Conservation (phyloP, 2,113 vertebrate genomes). For the Pseudorhombus dupliciocellatus region DNA sequence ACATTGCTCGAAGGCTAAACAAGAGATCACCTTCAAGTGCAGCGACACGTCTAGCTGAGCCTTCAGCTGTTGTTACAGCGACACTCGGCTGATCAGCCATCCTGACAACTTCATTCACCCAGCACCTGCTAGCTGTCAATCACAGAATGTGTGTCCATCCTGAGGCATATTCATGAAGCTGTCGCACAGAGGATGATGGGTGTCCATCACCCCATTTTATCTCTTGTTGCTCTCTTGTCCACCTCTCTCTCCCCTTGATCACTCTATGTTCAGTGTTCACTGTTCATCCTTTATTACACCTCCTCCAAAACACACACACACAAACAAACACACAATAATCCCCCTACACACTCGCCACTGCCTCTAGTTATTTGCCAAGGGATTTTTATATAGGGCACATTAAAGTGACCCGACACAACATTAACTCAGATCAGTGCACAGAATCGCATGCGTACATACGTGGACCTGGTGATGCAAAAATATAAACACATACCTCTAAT, state of each 20-base stretch:
- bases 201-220: constrained; percentile 77
- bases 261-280: constrained; percentile 43
- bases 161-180: constrained; percentile 83
- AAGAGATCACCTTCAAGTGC: constrained; percentile 82
- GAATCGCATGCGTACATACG: neutral
- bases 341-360: constrained; percentile 69
- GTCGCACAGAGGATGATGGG: constrained; percentile 81
- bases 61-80: constrained; percentile 74
- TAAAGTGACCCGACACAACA: neutral
- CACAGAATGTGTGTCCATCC: constrained; percentile 74
- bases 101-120: constrained; percentile 82
- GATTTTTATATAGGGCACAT: neutral
- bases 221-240: constrained; percentile 53
- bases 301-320: constrained; percentile 4
- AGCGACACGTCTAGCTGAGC: constrained; percentile 70
- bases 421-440: neutral
- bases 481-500: neutral
- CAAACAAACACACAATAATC: constrained; percentile 20
- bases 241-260: constrained; percentile 56
- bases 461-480: constrained; percentile 2
- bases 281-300: constrained; percentile 52
- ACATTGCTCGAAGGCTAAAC: constrained; percentile 65
- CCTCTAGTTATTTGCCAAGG: constrained; percentile 55
- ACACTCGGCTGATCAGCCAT: constrained; percentile 73
- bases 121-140: constrained; percentile 89